Evolutionary conservation across 2,113 vertebrate genomes (phyloP), one percentile per base, ranked within the genome.

Genomic region (Pangasianodon hypophthalmus): DNA sequence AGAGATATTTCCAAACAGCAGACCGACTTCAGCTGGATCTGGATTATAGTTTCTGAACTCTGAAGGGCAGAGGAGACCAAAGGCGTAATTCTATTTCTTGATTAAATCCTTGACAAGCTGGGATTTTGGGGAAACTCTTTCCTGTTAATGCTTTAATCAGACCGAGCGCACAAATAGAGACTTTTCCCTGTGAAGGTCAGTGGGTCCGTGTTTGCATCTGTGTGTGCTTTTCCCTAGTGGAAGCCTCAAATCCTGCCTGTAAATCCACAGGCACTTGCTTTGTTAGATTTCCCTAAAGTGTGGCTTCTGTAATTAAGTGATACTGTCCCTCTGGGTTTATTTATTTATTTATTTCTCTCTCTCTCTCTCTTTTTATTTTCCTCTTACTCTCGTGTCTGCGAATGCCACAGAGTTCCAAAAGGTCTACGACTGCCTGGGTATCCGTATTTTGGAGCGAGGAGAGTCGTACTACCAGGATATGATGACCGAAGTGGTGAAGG

Each of bases 381-480:
- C 29, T 52, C 46, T 50, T n/a, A 0, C 91, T 71, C 13, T 29
- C 13, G 26, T 69, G 37, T 92, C 52, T 56, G 10, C 91, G 58
- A 64, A 4, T 83, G 46, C 11, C 11, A 73, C 91, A 99, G 98
- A 99, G 95, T 99, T 99, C 92, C 97, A 98, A 95, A 99, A 95
- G 93, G 97, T 99, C 91, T 99, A 99, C 87, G 93, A 96, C 82
- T 97, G 96, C 91, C 93, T 99, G 96, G 97, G 97, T 73, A 81
- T 99, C 83, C 88, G 92, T 8, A 88, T 99, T 84, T 85, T 95
- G 29, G 98, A 99, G 89, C 95, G 98, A 92, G 98, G 98, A 11
- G 98, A 99, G 92, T 99, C 98, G 0, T 99, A 91, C 95, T 99
- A 99, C 94, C 98, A 99, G 24, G 96, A 97, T 7, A 94, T 94